Percentiles rank a stretch among this genome's conserved stretches.
Evolutionary conservation across 2,888 invertebrate genomes (phyloP).

Genomic region (Allolobophora icterica): DNA sequence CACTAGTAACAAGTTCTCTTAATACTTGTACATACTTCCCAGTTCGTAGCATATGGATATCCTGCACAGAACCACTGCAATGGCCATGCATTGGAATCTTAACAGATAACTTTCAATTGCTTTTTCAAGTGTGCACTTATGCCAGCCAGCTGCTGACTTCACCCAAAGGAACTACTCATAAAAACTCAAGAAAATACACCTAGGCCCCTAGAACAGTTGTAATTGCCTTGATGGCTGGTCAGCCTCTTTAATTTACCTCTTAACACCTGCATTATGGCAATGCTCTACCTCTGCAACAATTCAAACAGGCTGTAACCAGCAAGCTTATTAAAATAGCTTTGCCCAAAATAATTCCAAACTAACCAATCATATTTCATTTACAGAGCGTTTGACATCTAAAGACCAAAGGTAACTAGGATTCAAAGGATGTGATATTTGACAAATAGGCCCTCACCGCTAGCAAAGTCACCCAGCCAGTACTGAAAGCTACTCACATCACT

Average conservation of each 20-base stretch:
- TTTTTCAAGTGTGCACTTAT: background rate
- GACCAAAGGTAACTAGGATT: background rate
- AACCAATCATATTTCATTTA: background rate
- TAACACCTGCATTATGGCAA: background rate
- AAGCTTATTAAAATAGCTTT: background rate
- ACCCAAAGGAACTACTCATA: background rate
- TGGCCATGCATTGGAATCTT: background rate
- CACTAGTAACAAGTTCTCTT: background rate
- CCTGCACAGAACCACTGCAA: background rate
- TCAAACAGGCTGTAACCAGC: background rate
- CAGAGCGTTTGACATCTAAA: background rate
- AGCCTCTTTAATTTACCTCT: background rate
- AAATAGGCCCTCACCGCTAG: too few species aligned
- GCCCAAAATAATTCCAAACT: background rate
- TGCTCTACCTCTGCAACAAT: background rate
- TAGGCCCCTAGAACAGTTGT: too few species aligned
- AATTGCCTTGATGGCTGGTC: background rate
- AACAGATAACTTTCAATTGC: background rate
- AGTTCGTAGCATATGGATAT: background rate
- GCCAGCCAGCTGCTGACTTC: background rate
- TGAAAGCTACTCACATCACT: too few species aligned
- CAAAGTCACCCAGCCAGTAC: too few species aligned
- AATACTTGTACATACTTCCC: background rate
- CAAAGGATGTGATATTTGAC: too few species aligned
- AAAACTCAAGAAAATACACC: background rate